Evolutionary conservation across 1,140 invertebrate genomes (phyloP), one percentile per base, ranked within the genome.

Genomic region (Diplogasteroides magnus): DNA sequence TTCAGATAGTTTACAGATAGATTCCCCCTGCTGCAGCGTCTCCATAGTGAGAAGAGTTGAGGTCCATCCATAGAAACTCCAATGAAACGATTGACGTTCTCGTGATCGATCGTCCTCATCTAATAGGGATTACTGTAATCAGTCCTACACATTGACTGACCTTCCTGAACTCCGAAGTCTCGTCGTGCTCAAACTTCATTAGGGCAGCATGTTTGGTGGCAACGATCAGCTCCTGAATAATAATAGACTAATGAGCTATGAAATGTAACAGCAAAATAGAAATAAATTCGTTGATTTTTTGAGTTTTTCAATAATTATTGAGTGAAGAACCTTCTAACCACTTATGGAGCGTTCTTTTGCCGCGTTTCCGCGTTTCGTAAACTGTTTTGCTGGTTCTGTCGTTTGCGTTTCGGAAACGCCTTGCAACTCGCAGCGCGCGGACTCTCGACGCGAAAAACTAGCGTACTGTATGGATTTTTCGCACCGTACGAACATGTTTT

Each of bases 1-100:
- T n/a, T n/a, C n/a, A n/a, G n/a, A n/a, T n/a, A n/a, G n/a, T n/a
- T 31, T 25, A 64, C 92, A 85, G 92, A 89, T 66, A 94, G 85
- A 15, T 90, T 92, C 48, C 91, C 91, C 69, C 92, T 86, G 26
- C 89, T 88, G 81, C 91, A 91, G 78, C 89, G 90, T 77, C 79
- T 92, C 91, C 79, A 88, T 90, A 59, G 92, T 89, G 73, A 93
- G 85, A 59, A 88, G 89, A 0, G 89, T 89, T 68, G 15, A 1
- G 68, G 48, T 26, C 66, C 68, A 57, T 91, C 91, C 59, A 92
- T 89, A 78, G 91, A 93, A 0, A 91, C 89, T 0, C 91, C 91
- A 29, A 93, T 88, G 77, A 93, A 91, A 2, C 75, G 62, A 57
- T 79, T 81, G 27, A 77, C 48, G 64, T 79, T 79, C 23, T 82